phyloP scores from a whole-genome alignment of 2,888 invertebrate genomes.

The Drosophila vallismaia region DNA sequence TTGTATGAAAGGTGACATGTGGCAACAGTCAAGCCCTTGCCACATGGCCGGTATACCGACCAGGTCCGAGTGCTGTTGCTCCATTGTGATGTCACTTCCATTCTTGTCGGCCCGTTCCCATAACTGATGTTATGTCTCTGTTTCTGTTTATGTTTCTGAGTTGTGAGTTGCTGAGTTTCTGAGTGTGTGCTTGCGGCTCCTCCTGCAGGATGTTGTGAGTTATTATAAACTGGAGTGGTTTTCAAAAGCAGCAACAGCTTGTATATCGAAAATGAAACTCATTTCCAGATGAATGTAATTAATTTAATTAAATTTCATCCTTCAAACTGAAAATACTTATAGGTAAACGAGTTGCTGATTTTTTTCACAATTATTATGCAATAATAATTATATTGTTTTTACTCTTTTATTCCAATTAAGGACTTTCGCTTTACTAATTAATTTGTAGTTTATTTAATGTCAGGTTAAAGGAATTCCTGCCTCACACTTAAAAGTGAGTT shows the following conservation, averaged over 20 bases:
- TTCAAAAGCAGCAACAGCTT: slow-evolving; percentile 44
- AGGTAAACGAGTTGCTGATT: not conserved
- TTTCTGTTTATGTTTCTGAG: slow-evolving; percentile 1
- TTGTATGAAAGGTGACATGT: slow-evolving; percentile 77
- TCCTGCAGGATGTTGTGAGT: slow-evolving; percentile 67
- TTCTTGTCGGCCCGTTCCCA: slow-evolving; percentile 43
- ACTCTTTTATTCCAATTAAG: no score
- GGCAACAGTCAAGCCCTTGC: slow-evolving; percentile 63
- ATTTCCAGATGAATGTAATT: slow-evolving; percentile 24
- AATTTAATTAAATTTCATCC: slow-evolving; percentile 23
- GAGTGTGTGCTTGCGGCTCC: slow-evolving; percentile 54
- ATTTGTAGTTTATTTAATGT: no score
- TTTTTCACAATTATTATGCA: not conserved
- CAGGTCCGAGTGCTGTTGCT: slow-evolving; percentile 20
- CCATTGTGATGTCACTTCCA: slow-evolving; percentile 59
- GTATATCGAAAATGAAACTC: slow-evolving; percentile 41
- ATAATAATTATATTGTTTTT: no score
- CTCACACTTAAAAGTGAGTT: no score
- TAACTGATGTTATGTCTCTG: slow-evolving; percentile 14
- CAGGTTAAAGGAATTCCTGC: no score
- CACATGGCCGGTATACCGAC: slow-evolving; percentile 42
- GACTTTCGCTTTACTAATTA: no score
- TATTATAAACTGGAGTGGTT: slow-evolving; percentile 70
- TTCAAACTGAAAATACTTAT: not conserved
- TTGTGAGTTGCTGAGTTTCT: not conserved